Evolutionary conservation across 2,113 vertebrate species (phyloP).

Genomic region (Ameiurus melas): DNA sequence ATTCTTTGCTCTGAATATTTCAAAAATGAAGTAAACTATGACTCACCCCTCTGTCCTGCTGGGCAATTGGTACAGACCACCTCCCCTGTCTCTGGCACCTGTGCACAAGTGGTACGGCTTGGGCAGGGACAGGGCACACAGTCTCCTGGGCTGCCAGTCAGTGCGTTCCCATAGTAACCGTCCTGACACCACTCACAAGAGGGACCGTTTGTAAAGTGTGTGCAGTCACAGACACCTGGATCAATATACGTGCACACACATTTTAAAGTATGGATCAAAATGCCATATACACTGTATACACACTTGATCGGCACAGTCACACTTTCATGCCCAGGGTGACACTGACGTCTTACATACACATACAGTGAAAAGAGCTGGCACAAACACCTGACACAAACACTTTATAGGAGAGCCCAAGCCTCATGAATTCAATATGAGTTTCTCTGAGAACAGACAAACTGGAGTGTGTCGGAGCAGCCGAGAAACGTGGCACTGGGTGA

Average conservation of each 20-base stretch:
- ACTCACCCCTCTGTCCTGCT: constrained; percentile 82
- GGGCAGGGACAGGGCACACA: constrained; percentile 91
- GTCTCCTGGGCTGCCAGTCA: constrained; percentile 70
- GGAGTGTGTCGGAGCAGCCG: neutral
- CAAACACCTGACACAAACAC: neutral
- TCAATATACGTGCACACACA: constrained; percentile 39
- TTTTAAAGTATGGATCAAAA: neutral
- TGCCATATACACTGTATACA: neutral
- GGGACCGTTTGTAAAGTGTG: constrained; percentile 81
- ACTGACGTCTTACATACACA: neutral
- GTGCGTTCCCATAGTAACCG: constrained; percentile 86
- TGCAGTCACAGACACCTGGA: constrained; percentile 83
- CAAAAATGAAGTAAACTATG: neutral
- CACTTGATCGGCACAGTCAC: neutral
- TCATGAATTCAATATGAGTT: constrained; percentile 16
- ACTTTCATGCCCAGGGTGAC: neutral
- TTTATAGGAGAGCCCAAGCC: no score
- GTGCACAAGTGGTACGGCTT: constrained; percentile 70
- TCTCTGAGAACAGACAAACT: constrained; percentile 5
- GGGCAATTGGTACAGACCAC: constrained; percentile 92
- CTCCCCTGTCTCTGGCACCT: constrained; percentile 71
- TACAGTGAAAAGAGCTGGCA: neutral
- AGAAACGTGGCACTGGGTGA: constrained; percentile 27
- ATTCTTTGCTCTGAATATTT: neutral
- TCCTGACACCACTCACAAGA: constrained; percentile 84